Percentiles rank a stretch among this genome's conserved stretches.
Conservation (phyloP, 2,113 vertebrate species). For the Romanogobio albipinnatus region DNA sequence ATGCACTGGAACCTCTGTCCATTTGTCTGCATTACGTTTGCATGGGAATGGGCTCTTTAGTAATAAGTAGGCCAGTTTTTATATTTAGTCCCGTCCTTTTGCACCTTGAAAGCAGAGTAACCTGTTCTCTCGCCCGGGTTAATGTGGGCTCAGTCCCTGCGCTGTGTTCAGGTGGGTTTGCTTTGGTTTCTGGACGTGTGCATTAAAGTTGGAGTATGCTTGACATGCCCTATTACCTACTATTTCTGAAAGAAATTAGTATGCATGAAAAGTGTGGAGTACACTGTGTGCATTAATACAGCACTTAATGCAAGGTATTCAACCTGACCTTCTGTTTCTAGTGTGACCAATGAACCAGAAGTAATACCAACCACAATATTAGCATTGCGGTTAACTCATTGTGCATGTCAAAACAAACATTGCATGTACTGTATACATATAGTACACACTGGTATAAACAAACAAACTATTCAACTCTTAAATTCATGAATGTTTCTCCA, state of each 20-base stretch:
- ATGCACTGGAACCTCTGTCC: conserved; percentile 75
- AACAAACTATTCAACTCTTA: too few relatives aligned
- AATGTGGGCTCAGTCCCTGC: conserved; percentile 13
- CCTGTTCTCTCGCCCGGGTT: conserved; percentile 56
- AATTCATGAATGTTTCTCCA: too few relatives aligned
- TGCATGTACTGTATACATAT: too few relatives aligned
- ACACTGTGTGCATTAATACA: too few relatives aligned
- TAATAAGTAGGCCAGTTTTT: conserved; percentile 78
- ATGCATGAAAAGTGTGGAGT: neutral
- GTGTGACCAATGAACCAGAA: neutral
- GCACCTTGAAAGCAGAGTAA: conserved; percentile 68
- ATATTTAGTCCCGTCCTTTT: conserved; percentile 67
- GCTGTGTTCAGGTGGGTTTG: neutral
- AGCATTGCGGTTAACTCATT: neutral
- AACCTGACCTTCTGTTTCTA: neutral
- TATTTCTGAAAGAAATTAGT: neutral
- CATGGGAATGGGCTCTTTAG: conserved; percentile 62
- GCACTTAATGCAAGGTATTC: too few relatives aligned
- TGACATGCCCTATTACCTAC: neutral
- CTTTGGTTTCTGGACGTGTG: neutral
- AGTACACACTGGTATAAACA: too few relatives aligned
- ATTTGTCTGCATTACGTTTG: conserved; percentile 75
- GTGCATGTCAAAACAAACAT: neutral
- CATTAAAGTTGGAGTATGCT: neutral
- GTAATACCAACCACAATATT: neutral